phyloP scores from a whole-genome alignment of 2,797 vertebrate genomes.

The Pipistrellus pygmaeus region DNA sequence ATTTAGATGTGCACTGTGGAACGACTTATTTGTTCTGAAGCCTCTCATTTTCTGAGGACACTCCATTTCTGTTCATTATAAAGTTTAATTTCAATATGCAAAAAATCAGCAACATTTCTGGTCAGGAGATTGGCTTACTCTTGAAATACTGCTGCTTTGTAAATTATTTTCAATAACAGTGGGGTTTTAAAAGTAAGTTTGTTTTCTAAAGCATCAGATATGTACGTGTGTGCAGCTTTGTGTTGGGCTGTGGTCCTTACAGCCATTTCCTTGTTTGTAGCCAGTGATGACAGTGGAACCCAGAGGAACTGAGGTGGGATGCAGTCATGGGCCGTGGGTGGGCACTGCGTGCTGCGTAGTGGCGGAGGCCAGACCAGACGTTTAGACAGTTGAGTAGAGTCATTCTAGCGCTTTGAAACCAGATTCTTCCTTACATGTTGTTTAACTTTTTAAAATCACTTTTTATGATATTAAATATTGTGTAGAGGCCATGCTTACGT shows the following conservation, averaged over 20 bases:
- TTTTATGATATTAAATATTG: not conserved
- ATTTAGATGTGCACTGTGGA: not conserved
- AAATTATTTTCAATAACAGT: not conserved
- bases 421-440: not conserved
- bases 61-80: not conserved
- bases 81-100: not conserved
- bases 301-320: not conserved
- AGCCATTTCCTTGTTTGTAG: not conserved
- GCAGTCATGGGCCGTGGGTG: not conserved
- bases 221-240: not conserved
- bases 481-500: not conserved
- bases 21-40: not conserved
- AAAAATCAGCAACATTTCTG: not conserved
- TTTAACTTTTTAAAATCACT: not conserved
- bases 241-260: not conserved
- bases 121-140: not conserved
- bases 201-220: not conserved
- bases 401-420: not conserved
- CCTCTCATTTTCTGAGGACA: not conserved
- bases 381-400: not conserved
- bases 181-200: not conserved
- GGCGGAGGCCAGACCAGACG: not conserved
- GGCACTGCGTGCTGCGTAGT: rapidly evolving
- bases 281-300: not conserved
- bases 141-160: not conserved